Evolutionary conservation across 64 coral and sea anemone genomes (phyloP).

Genomic region (Astreopora myriophthalma): DNA sequence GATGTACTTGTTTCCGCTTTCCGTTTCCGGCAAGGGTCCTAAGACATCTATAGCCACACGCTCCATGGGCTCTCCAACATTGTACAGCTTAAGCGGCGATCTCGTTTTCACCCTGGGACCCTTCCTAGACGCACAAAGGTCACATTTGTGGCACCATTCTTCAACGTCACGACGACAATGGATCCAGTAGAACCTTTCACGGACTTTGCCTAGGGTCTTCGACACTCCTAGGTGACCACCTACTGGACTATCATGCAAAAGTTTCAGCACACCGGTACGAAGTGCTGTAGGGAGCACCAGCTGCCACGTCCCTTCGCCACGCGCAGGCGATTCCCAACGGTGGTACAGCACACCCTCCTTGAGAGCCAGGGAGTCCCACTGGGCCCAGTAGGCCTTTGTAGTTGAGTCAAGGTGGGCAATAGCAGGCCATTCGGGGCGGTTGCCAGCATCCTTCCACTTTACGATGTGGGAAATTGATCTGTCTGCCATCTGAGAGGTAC

Average conservation of each 20-base stretch:
- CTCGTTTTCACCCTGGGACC: not conserved
- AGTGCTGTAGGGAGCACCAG: not conserved
- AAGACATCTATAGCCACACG: constrained; percentile 31
- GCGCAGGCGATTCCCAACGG: not conserved
- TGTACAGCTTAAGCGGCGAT: constrained; percentile 16
- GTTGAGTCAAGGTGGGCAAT: not conserved
- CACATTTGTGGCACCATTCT: constrained; percentile 30
- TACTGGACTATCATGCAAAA: not conserved
- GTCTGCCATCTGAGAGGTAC: too few species aligned
- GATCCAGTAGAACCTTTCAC: constrained; percentile 22
- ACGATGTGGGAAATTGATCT: not conserved
- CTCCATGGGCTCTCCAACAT: constrained; percentile 39
- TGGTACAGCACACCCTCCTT: not conserved
- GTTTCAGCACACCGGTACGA: not conserved
- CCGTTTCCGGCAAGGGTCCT: not conserved
- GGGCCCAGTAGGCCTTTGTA: not conserved
- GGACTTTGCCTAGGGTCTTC: not conserved
- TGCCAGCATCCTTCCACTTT: not conserved
- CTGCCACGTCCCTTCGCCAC: not conserved
- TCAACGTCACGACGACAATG: not conserved
- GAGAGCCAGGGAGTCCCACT: not conserved
- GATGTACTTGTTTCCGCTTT: constrained; percentile 28
- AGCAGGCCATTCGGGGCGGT: not conserved
- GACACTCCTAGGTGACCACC: not conserved
- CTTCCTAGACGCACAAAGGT: constrained; percentile 15